Evolutionary conservation across 2,888 invertebrate species (phyloP).

Genomic region (Lepidocyrtinus sp.): DNA sequence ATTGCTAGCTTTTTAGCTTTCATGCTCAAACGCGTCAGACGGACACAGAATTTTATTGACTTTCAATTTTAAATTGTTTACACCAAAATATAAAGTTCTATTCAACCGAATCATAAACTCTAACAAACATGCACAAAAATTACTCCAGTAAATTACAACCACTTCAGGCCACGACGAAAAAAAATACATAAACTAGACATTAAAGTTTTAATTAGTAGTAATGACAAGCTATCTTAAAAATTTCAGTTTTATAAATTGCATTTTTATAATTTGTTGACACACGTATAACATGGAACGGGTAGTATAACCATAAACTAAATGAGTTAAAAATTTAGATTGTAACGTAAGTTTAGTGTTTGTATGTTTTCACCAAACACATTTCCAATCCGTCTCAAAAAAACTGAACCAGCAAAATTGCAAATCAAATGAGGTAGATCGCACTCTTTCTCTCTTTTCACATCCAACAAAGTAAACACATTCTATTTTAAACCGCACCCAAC

Average conservation of each 20-base stretch:
- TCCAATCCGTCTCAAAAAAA: background rate
- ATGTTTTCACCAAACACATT: background rate
- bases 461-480: background rate
- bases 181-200: constrained; percentile 4
- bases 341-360: constrained; percentile 33
- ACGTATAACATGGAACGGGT: too few species aligned
- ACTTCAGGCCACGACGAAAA: background rate
- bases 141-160: too few species aligned
- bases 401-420: background rate
- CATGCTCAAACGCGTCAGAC: too few species aligned
- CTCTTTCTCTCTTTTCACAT: constrained; percentile 6
- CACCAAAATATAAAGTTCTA: too few species aligned
- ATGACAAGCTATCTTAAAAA: constrained; percentile 58
- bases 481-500: constrained; percentile 24
- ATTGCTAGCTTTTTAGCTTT: too few species aligned
- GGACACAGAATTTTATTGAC: too few species aligned
- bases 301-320: too few species aligned
- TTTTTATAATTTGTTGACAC: too few species aligned
- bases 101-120: too few species aligned
- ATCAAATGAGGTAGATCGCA: constrained; percentile 42
- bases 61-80: too few species aligned
- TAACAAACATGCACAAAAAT: too few species aligned
- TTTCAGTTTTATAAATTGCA: constrained; percentile 54
- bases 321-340: too few species aligned
- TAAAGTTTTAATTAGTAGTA: background rate